Base-by-base conservation (phyloP, 2,797 vertebrate genomes). In the Poecilia wingei region DNA sequence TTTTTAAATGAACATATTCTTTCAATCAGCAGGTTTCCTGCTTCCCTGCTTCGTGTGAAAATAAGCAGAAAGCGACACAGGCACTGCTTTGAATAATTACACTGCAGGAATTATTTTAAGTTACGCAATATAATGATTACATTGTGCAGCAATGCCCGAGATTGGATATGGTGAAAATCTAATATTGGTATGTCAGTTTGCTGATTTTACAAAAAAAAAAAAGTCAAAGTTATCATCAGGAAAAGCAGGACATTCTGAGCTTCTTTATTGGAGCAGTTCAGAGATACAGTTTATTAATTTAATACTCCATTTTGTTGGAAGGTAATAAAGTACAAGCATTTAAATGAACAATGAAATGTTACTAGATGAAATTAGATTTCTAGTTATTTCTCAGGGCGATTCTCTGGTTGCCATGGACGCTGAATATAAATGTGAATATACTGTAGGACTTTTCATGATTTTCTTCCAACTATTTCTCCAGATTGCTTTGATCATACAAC, bases 1-100 rank as follows among this genome's bases (percentile, higher is more conserved):
- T 57, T 84, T 76, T 79, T 12, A 64, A 18, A 43, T 75, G 61
- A 57, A 43, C 28, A 13, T 71, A 7, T 76, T 76, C 31, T 73
- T 74, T 7, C 41, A 1, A 39, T 12, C 41, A 53, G 12, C 69
- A 1, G 13, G 73, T 66, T 64, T 36, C 31, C 39, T n/a, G 6
- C 39, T 39, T 33, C 13, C 33, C 43, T 46, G n/a, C n/a, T 31
- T n/a, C 16, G 4, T 28, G 20, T 75, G 53, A 75, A 51, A 74
- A 87, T 46, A 31, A 69, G 53, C 33, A 3, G 5, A 53, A 72
- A 41, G 16, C 3, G 78, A 49, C 31, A 5, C 20, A 64, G 45
- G 13, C 20, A 70, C 41, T 28, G 41, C 61, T 76, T 69, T 45
- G 47, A 81, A 57, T 78, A 39, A 81, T 73, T 79, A 49, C 9